Evolutionary conservation across 37 sponge, comb jelly and placozoan genomes (phyloP).

Genomic region (Lycopodina hypogea): DNA sequence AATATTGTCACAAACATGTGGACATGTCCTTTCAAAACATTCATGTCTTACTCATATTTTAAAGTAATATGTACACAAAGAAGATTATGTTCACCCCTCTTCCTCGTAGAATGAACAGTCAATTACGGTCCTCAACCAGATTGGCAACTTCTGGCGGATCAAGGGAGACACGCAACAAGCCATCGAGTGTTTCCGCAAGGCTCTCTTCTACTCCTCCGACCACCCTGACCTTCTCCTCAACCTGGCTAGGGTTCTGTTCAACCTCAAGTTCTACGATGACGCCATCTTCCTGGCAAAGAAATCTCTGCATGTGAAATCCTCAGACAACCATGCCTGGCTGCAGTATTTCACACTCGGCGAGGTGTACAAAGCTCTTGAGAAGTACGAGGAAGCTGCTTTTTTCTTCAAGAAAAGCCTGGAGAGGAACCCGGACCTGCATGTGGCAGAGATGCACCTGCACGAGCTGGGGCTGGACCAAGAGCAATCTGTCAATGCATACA

Average conservation of each 20-base stretch:
- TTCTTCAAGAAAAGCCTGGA: conserved; percentile 72
- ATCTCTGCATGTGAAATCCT: conserved; percentile 67
- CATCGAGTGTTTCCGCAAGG: conserved; percentile 86
- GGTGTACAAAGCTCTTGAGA: conserved; percentile 66
- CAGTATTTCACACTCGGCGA: conserved; percentile 89
- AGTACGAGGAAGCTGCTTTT: conserved; percentile 58
- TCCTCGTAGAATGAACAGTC: conserved; percentile 45
- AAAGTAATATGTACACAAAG: too few species aligned
- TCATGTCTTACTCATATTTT: too few species aligned
- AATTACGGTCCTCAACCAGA: conserved; percentile 64
- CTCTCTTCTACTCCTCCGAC: conserved; percentile 58
- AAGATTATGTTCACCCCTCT: too few species aligned
- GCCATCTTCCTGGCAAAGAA: conserved; percentile 64
- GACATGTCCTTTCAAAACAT: too few species aligned
- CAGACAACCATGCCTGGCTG: conserved; percentile 69
- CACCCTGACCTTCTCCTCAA: conserved; percentile 81
- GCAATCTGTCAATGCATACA: conserved; percentile 61
- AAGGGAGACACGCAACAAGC: conserved; percentile 78
- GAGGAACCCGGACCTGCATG: conserved; percentile 69
- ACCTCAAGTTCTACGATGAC: conserved; percentile 68
- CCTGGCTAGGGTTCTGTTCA: conserved; percentile 79
- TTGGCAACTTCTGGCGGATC: conserved; percentile 90
- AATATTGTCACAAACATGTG: too few species aligned
- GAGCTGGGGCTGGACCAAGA: conserved; percentile 53
- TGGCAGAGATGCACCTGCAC: conserved; percentile 69